A percentile compares a stretch with the other conserved stretches of the same genome.
Evolutionary conservation across 2,113 vertebrate species (phyloP).

Genomic region (Chionodraco myersi): DNA sequence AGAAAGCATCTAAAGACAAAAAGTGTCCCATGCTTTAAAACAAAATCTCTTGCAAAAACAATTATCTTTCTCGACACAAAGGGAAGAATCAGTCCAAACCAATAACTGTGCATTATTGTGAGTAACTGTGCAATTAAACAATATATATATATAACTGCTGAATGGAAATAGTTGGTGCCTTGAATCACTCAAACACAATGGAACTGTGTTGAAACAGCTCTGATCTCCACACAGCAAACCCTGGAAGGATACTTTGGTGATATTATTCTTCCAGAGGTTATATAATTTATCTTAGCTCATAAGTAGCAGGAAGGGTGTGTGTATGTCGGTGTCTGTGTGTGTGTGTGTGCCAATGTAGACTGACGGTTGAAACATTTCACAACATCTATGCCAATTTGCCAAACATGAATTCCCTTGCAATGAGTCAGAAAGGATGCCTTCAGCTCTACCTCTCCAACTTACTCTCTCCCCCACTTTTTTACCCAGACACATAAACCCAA

Average conservation of each 20-base stretch:
- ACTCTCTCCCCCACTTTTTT: not conserved
- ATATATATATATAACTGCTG: not conserved
- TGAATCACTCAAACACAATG: slow-evolving; percentile 11
- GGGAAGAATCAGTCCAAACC: not conserved
- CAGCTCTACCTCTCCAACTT: not conserved
- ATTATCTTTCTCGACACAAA: too few relatives aligned
- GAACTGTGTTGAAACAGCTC: not conserved
- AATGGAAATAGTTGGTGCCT: not conserved
- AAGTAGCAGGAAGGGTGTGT: not conserved
- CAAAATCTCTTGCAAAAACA: too few relatives aligned
- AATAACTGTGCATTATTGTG: not conserved
- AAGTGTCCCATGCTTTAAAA: too few relatives aligned
- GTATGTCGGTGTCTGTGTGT: not conserved
- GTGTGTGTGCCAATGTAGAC: not conserved
- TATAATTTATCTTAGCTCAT: slow-evolving; percentile 13
- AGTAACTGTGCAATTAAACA: not conserved
- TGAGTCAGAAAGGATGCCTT: slow-evolving; percentile 42
- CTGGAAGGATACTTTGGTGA: not conserved
- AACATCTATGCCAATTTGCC: slow-evolving; percentile 18
- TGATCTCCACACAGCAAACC: not conserved
- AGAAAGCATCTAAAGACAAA: too few relatives aligned
- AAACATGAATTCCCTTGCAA: slow-evolving; percentile 40
- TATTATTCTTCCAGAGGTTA: not conserved
- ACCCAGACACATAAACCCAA: slow-evolving; percentile 11
- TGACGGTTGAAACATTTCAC: slow-evolving; percentile 7